Percentiles rank a stretch among this genome's conserved stretches.
Conservation (phyloP, 2,113 vertebrate species). For the Sapayoa aenigma region DNA sequence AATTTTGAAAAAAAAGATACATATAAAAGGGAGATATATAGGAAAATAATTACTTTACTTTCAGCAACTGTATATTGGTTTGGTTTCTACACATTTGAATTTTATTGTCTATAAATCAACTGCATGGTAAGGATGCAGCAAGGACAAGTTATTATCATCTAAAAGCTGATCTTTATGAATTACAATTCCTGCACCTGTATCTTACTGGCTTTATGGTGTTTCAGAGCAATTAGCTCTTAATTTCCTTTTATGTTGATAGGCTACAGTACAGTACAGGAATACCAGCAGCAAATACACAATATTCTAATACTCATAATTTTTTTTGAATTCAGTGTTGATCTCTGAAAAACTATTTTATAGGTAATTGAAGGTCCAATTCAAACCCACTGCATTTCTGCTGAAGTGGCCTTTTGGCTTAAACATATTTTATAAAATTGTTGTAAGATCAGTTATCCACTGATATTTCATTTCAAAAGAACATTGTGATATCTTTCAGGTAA, state of each 20-base stretch:
- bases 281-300: not conserved
- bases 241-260: not conserved
- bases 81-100: not conserved
- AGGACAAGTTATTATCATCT: not conserved
- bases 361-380: not conserved
- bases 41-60: not conserved
- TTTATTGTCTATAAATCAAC: not conserved
- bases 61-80: not conserved
- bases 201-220: not conserved
- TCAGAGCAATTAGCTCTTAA: not conserved
- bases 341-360: not conserved
- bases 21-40: not conserved
- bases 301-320: not conserved
- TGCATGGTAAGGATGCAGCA: not conserved
- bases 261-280: not conserved
- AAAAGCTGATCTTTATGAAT: not conserved
- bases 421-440: not conserved
- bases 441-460: not conserved
- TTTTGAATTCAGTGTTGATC: not conserved
- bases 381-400: not conserved
- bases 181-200: not conserved
- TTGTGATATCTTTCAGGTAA: not conserved
- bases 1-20: not conserved
- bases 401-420: not conserved
- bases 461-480: not conserved